Base-by-base conservation (phyloP, 2,113 vertebrate species). In the Coptodon rendalli region DNA sequence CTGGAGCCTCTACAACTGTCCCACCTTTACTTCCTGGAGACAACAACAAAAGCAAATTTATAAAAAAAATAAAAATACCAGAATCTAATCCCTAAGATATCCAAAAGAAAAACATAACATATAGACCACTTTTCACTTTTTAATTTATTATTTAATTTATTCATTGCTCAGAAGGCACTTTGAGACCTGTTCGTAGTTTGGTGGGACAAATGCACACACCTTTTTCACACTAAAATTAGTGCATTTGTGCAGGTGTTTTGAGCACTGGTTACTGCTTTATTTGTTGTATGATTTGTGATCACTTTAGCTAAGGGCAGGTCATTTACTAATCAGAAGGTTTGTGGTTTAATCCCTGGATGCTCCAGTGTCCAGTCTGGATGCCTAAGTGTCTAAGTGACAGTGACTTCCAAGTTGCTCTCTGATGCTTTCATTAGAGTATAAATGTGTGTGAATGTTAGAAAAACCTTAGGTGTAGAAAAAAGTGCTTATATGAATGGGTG, bases 11-110 rank as follows among this genome's bases (percentile, higher is more conserved):
- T 59, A 10, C 59, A 57, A 78, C 68, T 86, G 81, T 87, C 54
- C 82, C 89, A 89, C 89, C 83, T 89, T 88, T 82, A 80, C 76
- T 89, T 94, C 91, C 91, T 92, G 89, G 91, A 91, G n/a, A 91
- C 89, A 34, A 45, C 76, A 90, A 86, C 52, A 81, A 88, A 89
- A 52, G 29, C 13, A 81, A 85, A 86, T 9, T 66, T 19, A 57
- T 40, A 7, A 34, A n/a, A 34, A 14, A 27, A 29, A 34, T n/a
- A 31, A 34, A 3, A 50, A 22, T 1, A 34, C 1, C 14, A 6
- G 13, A 59, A 71, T 5, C 5, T n/a, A 6, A 66, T 43, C 5
- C 5, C 11, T 36, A 7, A 57, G 34, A 13, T 66, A 6, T 82
- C 13, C 54, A 56, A 82, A 27, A 61, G 16, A 5, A 43, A 71